Evolutionary conservation across 2,888 invertebrate species (phyloP), one percentile per base, ranked within the genome.

Genomic region (Apodemia mormo): DNA sequence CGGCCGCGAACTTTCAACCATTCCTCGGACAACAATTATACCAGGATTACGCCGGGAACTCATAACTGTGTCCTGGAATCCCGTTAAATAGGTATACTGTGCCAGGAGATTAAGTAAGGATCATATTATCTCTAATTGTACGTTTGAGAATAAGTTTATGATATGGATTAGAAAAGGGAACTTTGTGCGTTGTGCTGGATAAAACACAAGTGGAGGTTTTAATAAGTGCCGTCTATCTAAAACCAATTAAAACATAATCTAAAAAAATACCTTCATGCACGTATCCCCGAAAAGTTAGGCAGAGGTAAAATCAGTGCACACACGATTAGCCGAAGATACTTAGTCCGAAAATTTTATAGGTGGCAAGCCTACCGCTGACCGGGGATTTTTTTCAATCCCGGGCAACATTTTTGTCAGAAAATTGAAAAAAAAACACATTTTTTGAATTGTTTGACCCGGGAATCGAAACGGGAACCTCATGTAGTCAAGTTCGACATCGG

Each of bases 51-150:
- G 64, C 64, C 69, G 72, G 65, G 69, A 72, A 85, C 86, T 91
- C 90, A 90, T 92, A 92, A 90, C 86, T 79, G 84, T 84, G 84
- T 84, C 84, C 84, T 82, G 82, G 83, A 83, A 86, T 88, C 85
- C 86, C 81, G 88, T 89, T 92, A 91, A 91, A 89, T 89, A 90
- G 88, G 87, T 89, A 87, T 89, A 89, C 90, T 88, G 88, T 84
- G 82, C 86, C 84, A 78, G 79, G 79, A 89, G 89, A 88, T 91
- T 91, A 89, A 85, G 81, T 74, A 79, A 75, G 83, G 86, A 89
- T 89, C 88, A 89, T 88, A 89, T 87, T 87, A 88, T 83, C 85
- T 84, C 85, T 89, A 89, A 90, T 90, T 86, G 84, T 82, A 80
- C 82, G 83, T 83, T 86, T 88, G 86, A 90, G 87, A 83, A 84